These are phyloP conservation scores for Prosopocoilus inquinatus DNA, from an alignment of 2,888 invertebrate species.

Conservation along the genomic window DNA sequence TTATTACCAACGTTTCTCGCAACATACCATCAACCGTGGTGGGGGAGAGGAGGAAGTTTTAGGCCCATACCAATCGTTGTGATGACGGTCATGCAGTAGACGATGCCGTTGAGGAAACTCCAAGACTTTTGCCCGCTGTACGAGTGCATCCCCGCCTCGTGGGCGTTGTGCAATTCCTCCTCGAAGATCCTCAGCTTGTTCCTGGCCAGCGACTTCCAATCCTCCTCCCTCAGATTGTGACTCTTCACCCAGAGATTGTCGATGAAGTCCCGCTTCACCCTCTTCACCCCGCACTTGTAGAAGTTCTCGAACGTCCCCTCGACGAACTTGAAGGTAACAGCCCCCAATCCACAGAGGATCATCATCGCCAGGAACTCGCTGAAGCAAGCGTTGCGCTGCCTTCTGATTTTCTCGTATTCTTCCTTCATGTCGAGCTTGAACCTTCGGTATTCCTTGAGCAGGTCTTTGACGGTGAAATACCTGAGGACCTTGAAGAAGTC, in stretches of 20 bases:
- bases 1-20: neutral
- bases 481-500: conserved; percentile 36
- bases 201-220: conserved; percentile 85
- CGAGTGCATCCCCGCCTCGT: conserved; percentile 79
- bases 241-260: conserved; percentile 80
- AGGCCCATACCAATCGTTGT: conserved; percentile 81
- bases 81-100: conserved; percentile 82
- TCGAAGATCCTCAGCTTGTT: conserved; percentile 81
- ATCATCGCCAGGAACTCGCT: conserved; percentile 67
- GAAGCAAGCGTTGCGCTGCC: conserved; percentile 65
- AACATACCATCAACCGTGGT: neutral
- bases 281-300: conserved; percentile 84
- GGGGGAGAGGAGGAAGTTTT: too few species aligned
- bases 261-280: conserved; percentile 82
- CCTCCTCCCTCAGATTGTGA: conserved; percentile 80
- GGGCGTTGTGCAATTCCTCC: conserved; percentile 78
- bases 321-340: conserved; percentile 74
- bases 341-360: conserved; percentile 76
- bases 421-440: conserved; percentile 60
- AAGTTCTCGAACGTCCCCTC: conserved; percentile 84
- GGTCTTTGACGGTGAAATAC: conserved; percentile 51
- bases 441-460: conserved; percentile 55
- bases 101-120: conserved; percentile 84
- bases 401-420: conserved; percentile 57
- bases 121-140: conserved; percentile 83